Percentiles rank a stretch among this genome's conserved stretches.
Evolutionary conservation across 2,113 vertebrate genomes (phyloP).

Genomic region (Laticauda colubrina): DNA sequence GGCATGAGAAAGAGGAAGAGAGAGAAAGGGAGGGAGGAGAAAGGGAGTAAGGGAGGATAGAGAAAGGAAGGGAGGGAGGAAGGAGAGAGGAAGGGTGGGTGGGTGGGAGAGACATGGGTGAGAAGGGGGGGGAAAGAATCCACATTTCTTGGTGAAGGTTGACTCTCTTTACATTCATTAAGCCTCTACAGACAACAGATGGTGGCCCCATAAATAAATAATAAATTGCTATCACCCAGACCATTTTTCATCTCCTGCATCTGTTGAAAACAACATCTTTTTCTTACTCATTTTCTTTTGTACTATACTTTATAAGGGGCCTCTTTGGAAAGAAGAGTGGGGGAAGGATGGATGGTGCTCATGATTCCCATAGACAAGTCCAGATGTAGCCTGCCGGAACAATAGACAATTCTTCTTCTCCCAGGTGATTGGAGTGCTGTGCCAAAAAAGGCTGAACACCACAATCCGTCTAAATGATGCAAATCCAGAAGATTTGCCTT

Average conservation of each 20-base stretch:
- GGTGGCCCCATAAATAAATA: slow-evolving; percentile 25
- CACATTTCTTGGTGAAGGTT: background rate
- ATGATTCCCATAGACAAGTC: background rate
- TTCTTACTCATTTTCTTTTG: background rate
- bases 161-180: background rate
- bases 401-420: background rate
- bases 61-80: background rate
- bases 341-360: background rate
- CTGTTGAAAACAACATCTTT: background rate
- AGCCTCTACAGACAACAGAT: slow-evolving; percentile 14
- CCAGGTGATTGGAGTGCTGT: background rate
- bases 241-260: slow-evolving; percentile 21
- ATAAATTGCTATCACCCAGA: slow-evolving; percentile 18
- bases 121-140: background rate
- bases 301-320: background rate
- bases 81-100: no score
- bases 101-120: background rate
- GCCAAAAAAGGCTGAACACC: background rate
- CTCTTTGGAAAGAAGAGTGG: background rate
- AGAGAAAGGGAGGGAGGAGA: background rate
- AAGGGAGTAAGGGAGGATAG: no score
- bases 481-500: background rate
- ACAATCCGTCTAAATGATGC: background rate
- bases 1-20: no score
- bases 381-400: background rate